Base-by-base conservation (phyloP, 2,113 vertebrate species). In the Cyrtonyx montezumae region DNA sequence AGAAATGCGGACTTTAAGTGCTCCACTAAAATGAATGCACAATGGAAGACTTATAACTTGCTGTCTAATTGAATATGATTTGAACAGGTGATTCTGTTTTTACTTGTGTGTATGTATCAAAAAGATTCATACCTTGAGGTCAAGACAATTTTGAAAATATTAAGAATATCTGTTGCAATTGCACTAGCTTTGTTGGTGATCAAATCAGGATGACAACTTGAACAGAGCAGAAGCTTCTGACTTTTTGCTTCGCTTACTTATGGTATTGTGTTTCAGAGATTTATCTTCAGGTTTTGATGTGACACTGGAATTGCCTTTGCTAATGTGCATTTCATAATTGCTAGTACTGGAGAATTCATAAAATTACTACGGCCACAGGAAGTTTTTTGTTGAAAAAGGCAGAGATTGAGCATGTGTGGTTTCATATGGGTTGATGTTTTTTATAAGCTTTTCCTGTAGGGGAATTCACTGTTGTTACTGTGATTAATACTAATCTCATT, bases 71-170 rank as follows among this genome's bases (percentile, higher is more conserved):
- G 19, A 36, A 34, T 63, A 20, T 32, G 13, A 7, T 79, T 65
- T 13, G 32, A 53, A 21, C 37, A 8, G 15, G 9, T 28, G 1
- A 0, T 58, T 80, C 3, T 10, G 66, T 73, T 80, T 32, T 16
- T 28, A 30, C 3, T 0, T 3, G 6, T 21, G 7, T 20, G 8
- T 70, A 2, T 70, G 1, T 28, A 12, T 21, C 34, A 55, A 25
- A 13, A 49, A 11, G 1, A 1, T 43, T 46, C 0, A 15, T 36
- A 46, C 10, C 0, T 10, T 71, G 37, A 2, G 28, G 16, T 49
- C 23, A 46, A 25, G 26, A 43, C 81, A 17, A 30, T 1, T 0
- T 6, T 34, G 32, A 65, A 81, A 82, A 63, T 17, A 8, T 62
- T 34, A 55, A 55, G 22, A 1, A 25, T 1, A 19, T 10, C 21